Conservation (phyloP, 2,113 vertebrate genomes). For the Indicator maculatus region DNA sequence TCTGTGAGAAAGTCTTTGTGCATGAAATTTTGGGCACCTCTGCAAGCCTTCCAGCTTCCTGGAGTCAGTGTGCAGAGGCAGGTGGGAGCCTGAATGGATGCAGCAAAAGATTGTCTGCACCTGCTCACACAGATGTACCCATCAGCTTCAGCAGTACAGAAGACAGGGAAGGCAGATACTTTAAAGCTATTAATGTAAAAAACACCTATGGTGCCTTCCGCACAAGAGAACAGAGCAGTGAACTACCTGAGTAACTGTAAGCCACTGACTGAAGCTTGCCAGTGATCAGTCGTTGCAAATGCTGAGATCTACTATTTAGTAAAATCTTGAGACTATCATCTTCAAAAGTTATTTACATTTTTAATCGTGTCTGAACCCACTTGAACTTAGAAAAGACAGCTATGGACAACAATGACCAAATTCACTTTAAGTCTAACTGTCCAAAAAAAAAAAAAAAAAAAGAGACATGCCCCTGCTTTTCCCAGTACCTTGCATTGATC, state of each 20-base stretch:
- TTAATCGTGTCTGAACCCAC: not conserved
- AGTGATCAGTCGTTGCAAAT: not conserved
- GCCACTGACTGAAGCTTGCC: not conserved
- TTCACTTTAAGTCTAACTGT: not conserved
- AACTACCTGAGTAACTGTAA: not conserved
- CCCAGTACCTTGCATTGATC: not conserved
- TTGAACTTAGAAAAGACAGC: not conserved
- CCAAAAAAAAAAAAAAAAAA: not conserved
- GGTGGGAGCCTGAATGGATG: not conserved
- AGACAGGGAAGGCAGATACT: not conserved
- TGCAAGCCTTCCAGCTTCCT: slow-evolving; percentile 25
- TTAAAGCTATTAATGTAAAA: not conserved
- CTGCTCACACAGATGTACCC: not conserved
- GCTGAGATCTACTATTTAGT: not conserved
- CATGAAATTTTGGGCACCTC: slow-evolving; percentile 29
- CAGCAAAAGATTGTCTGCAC: not conserved
- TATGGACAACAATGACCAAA: not conserved
- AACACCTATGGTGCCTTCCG: not conserved
- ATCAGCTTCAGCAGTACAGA: not conserved
- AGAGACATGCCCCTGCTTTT: not conserved
- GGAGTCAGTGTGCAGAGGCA: not conserved
- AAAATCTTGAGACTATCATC: not conserved
- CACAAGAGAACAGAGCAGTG: not conserved
- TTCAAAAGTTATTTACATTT: not conserved
- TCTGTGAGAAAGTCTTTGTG: not conserved